Conservation (phyloP, 2,797 vertebrate genomes). For the Pempheris klunzingeri region DNA sequence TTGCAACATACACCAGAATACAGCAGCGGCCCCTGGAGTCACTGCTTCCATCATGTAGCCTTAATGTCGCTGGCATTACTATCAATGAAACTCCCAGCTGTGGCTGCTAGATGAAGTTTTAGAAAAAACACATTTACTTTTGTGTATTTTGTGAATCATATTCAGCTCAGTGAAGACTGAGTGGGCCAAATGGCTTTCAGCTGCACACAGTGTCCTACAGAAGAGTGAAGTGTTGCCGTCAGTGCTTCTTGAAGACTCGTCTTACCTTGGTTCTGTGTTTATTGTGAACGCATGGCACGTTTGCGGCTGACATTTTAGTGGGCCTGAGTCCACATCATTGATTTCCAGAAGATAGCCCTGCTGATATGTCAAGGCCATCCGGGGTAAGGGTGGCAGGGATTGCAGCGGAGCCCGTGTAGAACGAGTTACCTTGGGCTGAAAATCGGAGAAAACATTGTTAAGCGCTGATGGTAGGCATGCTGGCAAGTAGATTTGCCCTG, state of each 20-base stretch:
- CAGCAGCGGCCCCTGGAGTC: slow-evolving; percentile 56
- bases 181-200: not conserved
- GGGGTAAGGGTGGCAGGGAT: slow-evolving; percentile 35
- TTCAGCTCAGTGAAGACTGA: slow-evolving; percentile 2
- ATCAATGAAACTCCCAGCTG: slow-evolving; percentile 26
- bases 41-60: slow-evolving; percentile 27
- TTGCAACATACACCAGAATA: slow-evolving; percentile 62
- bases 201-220: no score
- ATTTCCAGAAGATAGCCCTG: slow-evolving; percentile 53
- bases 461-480: slow-evolving; percentile 50
- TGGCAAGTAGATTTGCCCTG: slow-evolving; percentile 33
- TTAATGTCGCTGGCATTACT: slow-evolving; percentile 30
- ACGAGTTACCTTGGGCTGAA: slow-evolving; percentile 59
- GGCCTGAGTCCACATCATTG: slow-evolving; percentile 51
- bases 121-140: slow-evolving; percentile 5
- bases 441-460: slow-evolving; percentile 66
- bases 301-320: slow-evolving; percentile 46
- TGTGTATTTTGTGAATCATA: not conserved
- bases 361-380: slow-evolving; percentile 32
- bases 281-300: slow-evolving; percentile 41
- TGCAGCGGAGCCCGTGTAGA: slow-evolving; percentile 45
- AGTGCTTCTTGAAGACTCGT: not conserved
- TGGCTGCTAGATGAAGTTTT: slow-evolving; percentile 7
- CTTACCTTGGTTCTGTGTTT: not conserved
- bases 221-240: not conserved